Conservation (phyloP, 2,797 vertebrate species). For the Simalia tracyae region DNA sequence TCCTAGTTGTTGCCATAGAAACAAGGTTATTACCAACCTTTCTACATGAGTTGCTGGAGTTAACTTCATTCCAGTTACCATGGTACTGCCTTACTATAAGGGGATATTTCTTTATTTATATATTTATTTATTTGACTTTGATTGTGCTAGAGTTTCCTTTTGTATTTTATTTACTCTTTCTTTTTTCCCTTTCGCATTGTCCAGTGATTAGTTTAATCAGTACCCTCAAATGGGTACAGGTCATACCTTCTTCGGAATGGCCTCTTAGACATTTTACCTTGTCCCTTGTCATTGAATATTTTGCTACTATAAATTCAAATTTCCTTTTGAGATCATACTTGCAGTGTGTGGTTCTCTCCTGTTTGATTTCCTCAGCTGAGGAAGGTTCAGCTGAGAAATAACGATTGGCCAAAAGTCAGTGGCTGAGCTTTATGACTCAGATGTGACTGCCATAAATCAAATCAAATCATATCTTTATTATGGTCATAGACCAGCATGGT, state of each 20-base stretch:
- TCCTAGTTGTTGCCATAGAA: slow-evolving; percentile 13
- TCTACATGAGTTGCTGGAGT: slow-evolving; percentile 14
- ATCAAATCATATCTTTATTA: neutral
- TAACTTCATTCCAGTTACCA: slow-evolving; percentile 36
- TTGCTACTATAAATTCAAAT: neutral
- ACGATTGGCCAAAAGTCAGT: neutral
- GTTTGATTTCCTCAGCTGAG: neutral
- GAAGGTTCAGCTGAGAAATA: neutral
- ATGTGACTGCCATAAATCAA: neutral
- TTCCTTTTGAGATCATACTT: neutral
- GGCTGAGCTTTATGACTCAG: neutral
- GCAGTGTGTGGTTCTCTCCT: neutral
- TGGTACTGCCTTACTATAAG: neutral
- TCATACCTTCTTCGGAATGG: neutral
- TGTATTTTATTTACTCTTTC: neutral
- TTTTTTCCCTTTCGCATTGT: neutral
- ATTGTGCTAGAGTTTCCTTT: neutral
- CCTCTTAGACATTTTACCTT: neutral
- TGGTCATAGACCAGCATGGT: neutral
- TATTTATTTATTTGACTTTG: neutral
- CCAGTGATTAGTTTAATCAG: neutral
- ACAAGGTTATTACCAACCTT: slow-evolving; percentile 22
- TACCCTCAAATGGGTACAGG: neutral
- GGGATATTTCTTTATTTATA: neutral
- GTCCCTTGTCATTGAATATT: neutral